Evolutionary conservation across 2,797 vertebrate genomes (phyloP).

Genomic region (Necrosyrtes monachus): DNA sequence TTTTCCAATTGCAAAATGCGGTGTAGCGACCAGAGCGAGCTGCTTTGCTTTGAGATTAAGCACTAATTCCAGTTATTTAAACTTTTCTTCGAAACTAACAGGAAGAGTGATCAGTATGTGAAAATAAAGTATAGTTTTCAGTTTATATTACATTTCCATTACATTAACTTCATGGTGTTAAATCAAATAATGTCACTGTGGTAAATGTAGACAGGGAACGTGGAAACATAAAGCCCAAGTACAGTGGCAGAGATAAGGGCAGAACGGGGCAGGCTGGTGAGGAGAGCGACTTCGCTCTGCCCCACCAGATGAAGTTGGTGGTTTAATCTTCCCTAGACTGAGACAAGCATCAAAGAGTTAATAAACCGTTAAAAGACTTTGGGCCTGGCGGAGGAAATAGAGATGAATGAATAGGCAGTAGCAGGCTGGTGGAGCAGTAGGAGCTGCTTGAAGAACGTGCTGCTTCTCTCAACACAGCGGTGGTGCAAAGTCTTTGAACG

Average conservation of each 20-base stretch:
- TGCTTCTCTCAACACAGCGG: not conserved
- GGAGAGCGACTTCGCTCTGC: not conserved
- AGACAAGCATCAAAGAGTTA: not conserved
- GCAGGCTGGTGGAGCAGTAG: not conserved
- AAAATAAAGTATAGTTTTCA: not conserved
- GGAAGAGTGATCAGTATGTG: not conserved
- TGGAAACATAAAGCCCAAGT: not conserved
- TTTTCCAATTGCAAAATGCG: not conserved
- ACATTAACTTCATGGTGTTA: not conserved
- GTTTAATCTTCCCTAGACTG: not conserved
- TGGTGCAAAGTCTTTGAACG: not conserved
- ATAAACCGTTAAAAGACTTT: not conserved
- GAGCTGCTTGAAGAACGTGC: not conserved
- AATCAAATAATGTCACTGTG: not conserved
- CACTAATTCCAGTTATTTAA: not conserved
- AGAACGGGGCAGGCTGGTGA: not conserved
- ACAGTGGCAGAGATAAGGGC: not conserved
- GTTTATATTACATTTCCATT: not conserved
- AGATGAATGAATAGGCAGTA: not conserved
- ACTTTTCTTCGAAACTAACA: not conserved
- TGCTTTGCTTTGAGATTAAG: not conserved
- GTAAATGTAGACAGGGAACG: not conserved
- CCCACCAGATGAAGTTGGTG: not conserved
- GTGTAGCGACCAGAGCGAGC: not conserved
- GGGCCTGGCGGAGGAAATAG: not conserved